Conservation (phyloP, 2,797 vertebrate genomes). For the Buphagus erythrorhynchus region DNA sequence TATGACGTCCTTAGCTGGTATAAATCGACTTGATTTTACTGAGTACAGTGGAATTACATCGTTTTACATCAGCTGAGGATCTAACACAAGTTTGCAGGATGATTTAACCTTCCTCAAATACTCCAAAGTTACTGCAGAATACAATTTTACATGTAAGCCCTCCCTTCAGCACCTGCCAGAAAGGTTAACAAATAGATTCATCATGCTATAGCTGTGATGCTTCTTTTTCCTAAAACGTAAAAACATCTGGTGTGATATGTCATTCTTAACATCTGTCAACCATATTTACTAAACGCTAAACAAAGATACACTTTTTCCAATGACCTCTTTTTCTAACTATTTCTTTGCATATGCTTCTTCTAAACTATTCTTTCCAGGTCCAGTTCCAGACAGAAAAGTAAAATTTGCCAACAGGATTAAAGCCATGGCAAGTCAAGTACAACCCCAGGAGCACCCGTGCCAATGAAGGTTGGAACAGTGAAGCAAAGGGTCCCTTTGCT, state of each 20-base stretch:
- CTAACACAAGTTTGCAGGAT: not conserved
- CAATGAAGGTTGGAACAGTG: not conserved
- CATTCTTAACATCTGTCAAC: conserved; percentile 70
- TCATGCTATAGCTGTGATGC: not conserved
- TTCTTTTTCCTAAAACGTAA: conserved; percentile 42
- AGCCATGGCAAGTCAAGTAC: not conserved
- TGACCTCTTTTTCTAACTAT: conserved; percentile 46
- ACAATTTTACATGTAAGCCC: conserved; percentile 18
- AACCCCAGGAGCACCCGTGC: not conserved
- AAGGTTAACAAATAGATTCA: conserved; percentile 58
- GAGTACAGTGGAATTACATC: not conserved
- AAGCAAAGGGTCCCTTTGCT: not conserved
- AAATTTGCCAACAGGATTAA: not conserved
- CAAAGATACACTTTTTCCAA: conserved; percentile 47
- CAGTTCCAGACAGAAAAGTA: not conserved
- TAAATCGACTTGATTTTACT: not conserved
- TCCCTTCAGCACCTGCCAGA: conserved; percentile 58
- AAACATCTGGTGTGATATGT: conserved; percentile 57
- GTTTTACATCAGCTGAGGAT: not conserved
- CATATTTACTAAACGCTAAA: conserved; percentile 53
- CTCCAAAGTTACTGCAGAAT: conserved; percentile 3
- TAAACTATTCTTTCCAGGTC: conserved; percentile 27
- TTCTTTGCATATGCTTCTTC: not conserved
- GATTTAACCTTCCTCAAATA: conserved; percentile 47
- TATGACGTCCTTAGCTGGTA: not conserved